Conservation (phyloP, 2,888 invertebrate genomes). For the Tetragnatha montana region DNA sequence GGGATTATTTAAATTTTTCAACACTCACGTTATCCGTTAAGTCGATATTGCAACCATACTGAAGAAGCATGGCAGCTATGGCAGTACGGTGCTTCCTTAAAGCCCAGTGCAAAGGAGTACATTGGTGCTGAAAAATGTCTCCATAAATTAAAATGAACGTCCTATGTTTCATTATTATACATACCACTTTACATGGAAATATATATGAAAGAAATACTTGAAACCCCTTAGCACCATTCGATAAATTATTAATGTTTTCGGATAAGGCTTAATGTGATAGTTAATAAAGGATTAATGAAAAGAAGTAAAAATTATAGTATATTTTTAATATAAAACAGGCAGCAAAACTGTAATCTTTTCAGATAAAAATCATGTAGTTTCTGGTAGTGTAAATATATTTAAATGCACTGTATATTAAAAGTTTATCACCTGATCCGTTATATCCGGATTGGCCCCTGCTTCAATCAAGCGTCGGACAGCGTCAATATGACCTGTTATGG, state of each 20-base stretch:
- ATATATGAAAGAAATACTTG: too few relatives aligned
- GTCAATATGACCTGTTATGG: slow-evolving; percentile 79
- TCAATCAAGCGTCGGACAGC: slow-evolving; percentile 78
- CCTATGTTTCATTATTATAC: too few relatives aligned
- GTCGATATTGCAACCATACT: slow-evolving; percentile 81
- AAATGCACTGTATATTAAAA: not conserved
- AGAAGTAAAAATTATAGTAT: too few relatives aligned
- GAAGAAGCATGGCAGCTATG: slow-evolving; percentile 80
- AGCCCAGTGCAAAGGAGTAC: slow-evolving; percentile 81
- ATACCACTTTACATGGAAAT: too few relatives aligned
- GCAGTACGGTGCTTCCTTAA: slow-evolving; percentile 79
- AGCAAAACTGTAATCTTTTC: not conserved
- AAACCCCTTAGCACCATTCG: too few relatives aligned
- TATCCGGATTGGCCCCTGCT: slow-evolving; percentile 78
- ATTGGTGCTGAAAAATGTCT: slow-evolving; percentile 76
- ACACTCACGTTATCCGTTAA: slow-evolving; percentile 78
- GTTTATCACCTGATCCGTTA: slow-evolving; percentile 77
- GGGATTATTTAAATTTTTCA: not conserved
- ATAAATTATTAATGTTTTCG: too few relatives aligned
- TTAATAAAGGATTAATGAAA: too few relatives aligned
- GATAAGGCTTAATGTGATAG: too few relatives aligned
- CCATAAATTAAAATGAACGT: not conserved
- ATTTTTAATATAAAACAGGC: not conserved
- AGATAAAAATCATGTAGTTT: not conserved
- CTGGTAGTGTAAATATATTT: not conserved